A percentile compares a stretch with the other conserved stretches of the same genome.
Conservation (phyloP, 2,888 invertebrate genomes). For the Oegoconia quadripuncta region DNA sequence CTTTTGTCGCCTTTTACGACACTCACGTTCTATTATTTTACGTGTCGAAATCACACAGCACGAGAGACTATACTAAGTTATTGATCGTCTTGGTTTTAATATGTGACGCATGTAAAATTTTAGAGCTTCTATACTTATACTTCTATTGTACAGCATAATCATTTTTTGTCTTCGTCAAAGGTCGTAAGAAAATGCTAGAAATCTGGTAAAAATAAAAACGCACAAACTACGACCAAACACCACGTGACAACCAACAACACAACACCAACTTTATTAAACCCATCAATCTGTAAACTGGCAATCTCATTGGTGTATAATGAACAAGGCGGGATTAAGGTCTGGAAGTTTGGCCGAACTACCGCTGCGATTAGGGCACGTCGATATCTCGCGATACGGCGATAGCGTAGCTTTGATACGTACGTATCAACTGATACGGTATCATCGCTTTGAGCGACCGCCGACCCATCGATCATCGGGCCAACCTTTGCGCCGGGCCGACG, state of each 20-base stretch:
- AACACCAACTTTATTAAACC: conserved; percentile 41
- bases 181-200: too few relatives aligned
- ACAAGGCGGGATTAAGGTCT: conserved; percentile 60
- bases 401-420: neutral
- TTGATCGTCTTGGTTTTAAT: too few relatives aligned
- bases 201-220: too few relatives aligned
- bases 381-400: conserved; percentile 10
- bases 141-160: too few relatives aligned
- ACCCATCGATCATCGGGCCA: conserved; percentile 67
- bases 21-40: too few relatives aligned
- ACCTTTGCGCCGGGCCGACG: conserved; percentile 68
- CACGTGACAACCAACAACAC: neutral
- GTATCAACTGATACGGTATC: conserved; percentile 3
- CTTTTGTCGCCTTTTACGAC: too few relatives aligned
- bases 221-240: neutral
- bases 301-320: conserved; percentile 64
- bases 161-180: too few relatives aligned
- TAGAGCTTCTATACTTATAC: too few relatives aligned
- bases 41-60: too few relatives aligned
- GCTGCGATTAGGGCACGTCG: conserved; percentile 32
- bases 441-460: conserved; percentile 70
- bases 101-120: too few relatives aligned
- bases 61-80: too few relatives aligned
- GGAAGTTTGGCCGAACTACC: conserved; percentile 38
- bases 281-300: conserved; percentile 48